A percentile compares a stretch with the other conserved stretches of the same genome.
Evolutionary conservation across 2,797 vertebrate species (phyloP).

Genomic region (Falco rusticolus): DNA sequence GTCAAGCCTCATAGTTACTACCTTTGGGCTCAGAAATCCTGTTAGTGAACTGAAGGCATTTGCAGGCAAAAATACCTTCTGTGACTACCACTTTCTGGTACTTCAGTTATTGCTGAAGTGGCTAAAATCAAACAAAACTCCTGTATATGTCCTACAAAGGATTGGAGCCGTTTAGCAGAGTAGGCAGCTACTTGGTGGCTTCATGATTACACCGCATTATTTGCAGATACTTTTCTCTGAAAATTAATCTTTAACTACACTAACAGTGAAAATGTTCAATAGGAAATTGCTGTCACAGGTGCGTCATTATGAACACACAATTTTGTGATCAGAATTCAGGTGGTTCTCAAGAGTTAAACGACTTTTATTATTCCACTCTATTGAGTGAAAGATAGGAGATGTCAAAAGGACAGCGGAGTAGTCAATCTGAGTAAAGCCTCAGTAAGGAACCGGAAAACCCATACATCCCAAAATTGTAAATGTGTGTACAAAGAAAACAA

Average conservation of each 20-base stretch:
- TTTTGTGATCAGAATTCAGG: not conserved
- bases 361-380: not conserved
- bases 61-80: not conserved
- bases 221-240: not conserved
- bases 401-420: not conserved
- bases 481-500: not conserved
- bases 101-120: not conserved
- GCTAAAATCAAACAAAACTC: not conserved
- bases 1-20: not conserved
- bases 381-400: not conserved
- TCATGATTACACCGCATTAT: not conserved
- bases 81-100: not conserved
- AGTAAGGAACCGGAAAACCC: not conserved
- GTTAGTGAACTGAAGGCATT: not conserved
- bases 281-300: not conserved
- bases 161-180: not conserved
- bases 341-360: not conserved
- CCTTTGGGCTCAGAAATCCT: not conserved
- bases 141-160: not conserved
- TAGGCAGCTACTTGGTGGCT: not conserved
- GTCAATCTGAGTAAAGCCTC: not conserved
- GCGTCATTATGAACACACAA: not conserved
- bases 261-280: not conserved
- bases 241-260: not conserved
- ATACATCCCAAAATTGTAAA: not conserved